Evolutionary conservation across 2,797 vertebrate species (phyloP).

Genomic region (Oryzias sinensis): DNA sequence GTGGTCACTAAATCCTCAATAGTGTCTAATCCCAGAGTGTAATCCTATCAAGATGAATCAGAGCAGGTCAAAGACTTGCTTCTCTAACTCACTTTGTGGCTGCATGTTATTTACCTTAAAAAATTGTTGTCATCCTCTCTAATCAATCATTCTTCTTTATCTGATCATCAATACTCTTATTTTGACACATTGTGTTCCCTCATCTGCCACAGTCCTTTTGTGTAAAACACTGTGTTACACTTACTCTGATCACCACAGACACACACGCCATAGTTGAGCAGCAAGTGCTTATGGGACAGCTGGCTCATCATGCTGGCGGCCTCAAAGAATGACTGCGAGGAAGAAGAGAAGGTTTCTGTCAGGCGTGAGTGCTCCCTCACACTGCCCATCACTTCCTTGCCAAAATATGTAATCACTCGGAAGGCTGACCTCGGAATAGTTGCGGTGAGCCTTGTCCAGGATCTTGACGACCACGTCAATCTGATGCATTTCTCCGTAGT

Average conservation of each 20-base stretch:
- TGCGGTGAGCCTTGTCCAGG: constrained; percentile 91
- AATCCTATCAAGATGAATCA: not conserved
- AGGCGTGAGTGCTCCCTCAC: not conserved
- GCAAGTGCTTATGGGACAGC: constrained; percentile 92
- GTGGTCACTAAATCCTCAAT: not conserved
- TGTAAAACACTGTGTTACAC: constrained; percentile 50
- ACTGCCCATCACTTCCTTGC: not conserved
- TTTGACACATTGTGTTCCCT: no score
- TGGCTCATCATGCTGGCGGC: constrained; percentile 99
- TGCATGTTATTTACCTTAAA: no score
- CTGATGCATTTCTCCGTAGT: constrained; percentile 90
- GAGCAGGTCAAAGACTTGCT: not conserved
- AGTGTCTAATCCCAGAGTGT: not conserved
- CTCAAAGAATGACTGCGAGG: constrained; percentile 92
- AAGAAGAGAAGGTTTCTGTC: constrained; percentile 4
- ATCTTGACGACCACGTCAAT: constrained; percentile 94
- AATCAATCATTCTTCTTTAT: no score
- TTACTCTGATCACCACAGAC: constrained; percentile 96
- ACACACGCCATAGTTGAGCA: constrained; percentile 94
- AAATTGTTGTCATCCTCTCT: no score
- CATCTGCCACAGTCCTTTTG: not conserved
- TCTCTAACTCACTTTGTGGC: no score
- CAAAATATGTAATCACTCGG: not conserved
- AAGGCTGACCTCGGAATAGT: constrained; percentile 88
- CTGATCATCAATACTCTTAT: no score